Percentiles rank a stretch among this genome's conserved stretches.
Evolutionary conservation across 2,888 invertebrate species (phyloP).

Genomic region (Thyatira batis): DNA sequence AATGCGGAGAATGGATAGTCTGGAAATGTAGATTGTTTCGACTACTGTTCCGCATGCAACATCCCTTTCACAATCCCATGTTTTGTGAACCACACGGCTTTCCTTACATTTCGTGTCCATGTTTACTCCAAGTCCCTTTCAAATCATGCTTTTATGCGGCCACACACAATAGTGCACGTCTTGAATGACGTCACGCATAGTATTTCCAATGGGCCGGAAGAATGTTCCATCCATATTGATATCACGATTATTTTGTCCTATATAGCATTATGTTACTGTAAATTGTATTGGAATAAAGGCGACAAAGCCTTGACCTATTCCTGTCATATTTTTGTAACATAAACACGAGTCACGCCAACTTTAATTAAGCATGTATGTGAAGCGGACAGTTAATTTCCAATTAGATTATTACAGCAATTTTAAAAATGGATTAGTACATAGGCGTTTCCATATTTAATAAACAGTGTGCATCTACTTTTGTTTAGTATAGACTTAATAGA

Average conservation of each 20-base stretch:
- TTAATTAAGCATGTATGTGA: constrained; percentile 28
- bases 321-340: constrained; percentile 29
- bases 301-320: constrained; percentile 31
- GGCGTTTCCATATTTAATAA: not conserved
- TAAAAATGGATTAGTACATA: constrained; percentile 3
- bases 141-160: not conserved
- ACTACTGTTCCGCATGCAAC: not conserved
- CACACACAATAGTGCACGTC: not conserved
- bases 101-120: not conserved
- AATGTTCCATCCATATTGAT: not conserved
- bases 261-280: constrained; percentile 13
- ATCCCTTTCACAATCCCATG: not conserved
- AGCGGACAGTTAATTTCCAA: constrained; percentile 17
- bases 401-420: constrained; percentile 19
- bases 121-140: not conserved
- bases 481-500: too few relatives aligned
- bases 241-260: constrained; percentile 8
- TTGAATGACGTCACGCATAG: not conserved
- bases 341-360: constrained; percentile 37
- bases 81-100: not conserved
- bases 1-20: not conserved
- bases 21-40: not conserved
- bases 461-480: not conserved
- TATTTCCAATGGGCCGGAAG: not conserved
- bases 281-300: constrained; percentile 6